Conservation (phyloP, 92 coral and sea anemone species). For the Bergia puertoricense region DNA sequence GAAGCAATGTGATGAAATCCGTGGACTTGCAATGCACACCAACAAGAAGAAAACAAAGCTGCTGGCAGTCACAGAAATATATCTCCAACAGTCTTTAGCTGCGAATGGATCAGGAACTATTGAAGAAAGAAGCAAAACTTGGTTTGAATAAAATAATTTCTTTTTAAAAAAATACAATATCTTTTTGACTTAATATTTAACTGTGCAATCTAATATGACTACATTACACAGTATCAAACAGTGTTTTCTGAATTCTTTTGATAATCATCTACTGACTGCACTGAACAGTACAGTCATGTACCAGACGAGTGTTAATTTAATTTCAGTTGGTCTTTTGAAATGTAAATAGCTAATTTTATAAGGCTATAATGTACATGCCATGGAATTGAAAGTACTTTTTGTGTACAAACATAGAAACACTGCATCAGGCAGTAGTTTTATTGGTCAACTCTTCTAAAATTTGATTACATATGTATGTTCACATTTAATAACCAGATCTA, state of each 20-base stretch:
- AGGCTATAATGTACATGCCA: too few species aligned
- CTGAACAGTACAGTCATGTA: neutral
- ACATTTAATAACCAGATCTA: neutral
- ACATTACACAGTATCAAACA: too few species aligned
- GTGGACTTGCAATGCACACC: constrained; percentile 59
- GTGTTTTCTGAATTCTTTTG: too few species aligned
- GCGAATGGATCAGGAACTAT: constrained; percentile 37
- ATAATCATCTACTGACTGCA: neutral
- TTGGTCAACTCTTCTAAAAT: too few species aligned
- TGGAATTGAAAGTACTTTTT: too few species aligned
- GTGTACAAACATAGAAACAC: neutral
- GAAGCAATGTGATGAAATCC: constrained; percentile 51
- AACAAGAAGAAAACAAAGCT: constrained; percentile 44
- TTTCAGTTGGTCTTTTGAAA: neutral
- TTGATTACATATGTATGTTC: too few species aligned
- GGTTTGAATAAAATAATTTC: neutral
- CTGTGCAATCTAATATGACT: too few species aligned
- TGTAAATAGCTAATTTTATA: too few species aligned
- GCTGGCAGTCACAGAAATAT: constrained; percentile 29
- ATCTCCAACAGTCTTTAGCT: constrained; percentile 16
- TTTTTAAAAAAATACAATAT: too few species aligned
- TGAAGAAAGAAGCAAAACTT: neutral
- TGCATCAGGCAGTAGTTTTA: neutral
- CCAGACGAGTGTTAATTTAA: neutral
- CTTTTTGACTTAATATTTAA: too few species aligned